Evolutionary conservation across 2,113 vertebrate genomes (phyloP).

Genomic region (Motacilla tschutschensis): DNA sequence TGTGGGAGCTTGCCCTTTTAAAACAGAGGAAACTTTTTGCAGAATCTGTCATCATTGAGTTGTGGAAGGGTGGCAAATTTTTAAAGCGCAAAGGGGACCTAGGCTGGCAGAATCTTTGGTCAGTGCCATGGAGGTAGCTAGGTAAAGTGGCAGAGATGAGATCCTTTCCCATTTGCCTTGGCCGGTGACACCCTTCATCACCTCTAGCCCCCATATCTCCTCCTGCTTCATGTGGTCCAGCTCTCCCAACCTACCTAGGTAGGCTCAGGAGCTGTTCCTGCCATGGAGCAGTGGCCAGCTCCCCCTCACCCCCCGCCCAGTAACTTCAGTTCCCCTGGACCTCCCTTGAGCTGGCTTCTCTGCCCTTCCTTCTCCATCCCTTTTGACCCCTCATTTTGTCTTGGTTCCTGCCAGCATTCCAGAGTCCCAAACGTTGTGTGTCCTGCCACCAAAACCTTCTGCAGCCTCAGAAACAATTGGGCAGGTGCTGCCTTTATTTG

Average conservation of each 20-base stretch:
- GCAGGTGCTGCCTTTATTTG: background rate
- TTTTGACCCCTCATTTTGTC: background rate
- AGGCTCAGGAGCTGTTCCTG: background rate
- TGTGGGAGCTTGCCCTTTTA: background rate
- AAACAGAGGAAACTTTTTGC: background rate
- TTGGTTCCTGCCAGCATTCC: background rate
- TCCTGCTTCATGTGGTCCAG: background rate
- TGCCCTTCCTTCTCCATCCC: background rate
- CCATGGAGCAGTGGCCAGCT: background rate
- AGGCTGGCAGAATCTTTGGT: background rate
- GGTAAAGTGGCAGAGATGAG: background rate
- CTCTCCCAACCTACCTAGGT: background rate
- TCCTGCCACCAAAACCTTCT: background rate
- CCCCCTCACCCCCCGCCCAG: accelerated
- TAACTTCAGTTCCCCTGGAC: background rate
- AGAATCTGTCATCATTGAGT: background rate
- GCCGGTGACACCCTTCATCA: background rate
- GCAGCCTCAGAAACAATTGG: background rate
- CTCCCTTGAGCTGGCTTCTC: background rate
- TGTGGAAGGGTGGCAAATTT: background rate
- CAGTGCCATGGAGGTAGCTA: background rate
- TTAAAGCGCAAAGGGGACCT: background rate
- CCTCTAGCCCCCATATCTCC: background rate
- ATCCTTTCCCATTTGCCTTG: background rate
- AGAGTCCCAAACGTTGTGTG: background rate